phyloP scores from a whole-genome alignment of 2,797 vertebrate species.

The Pempheris klunzingeri region DNA sequence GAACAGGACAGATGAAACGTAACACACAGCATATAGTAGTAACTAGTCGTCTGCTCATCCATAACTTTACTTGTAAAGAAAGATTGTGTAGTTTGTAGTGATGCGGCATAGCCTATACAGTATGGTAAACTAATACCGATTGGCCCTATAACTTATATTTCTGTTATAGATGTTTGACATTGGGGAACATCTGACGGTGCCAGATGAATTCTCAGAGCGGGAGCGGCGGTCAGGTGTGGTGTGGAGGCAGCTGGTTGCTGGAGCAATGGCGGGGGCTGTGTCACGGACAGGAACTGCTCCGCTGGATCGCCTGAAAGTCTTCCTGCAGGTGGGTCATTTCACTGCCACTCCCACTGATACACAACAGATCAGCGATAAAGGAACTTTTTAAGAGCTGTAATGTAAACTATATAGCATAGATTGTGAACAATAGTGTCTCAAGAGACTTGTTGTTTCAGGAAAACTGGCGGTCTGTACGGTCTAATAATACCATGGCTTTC shows the following conservation, averaged over 20 bases:
- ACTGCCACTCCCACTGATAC: background rate
- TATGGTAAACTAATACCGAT: background rate
- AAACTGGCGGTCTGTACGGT: too few relatives aligned
- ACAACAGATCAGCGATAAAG: background rate
- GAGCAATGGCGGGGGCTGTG: constrained; percentile 92
- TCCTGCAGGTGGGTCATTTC: constrained; percentile 89
- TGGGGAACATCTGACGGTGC: constrained; percentile 93
- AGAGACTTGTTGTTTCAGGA: background rate
- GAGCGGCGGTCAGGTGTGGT: constrained; percentile 91
- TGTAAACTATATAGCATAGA: background rate
- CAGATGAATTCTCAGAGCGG: constrained; percentile 94
- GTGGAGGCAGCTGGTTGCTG: constrained; percentile 94
- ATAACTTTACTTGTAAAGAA: background rate
- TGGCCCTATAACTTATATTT: background rate
- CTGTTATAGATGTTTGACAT: constrained; percentile 92
- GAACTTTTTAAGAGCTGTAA: background rate
- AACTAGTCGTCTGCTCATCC: background rate
- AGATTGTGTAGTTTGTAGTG: background rate
- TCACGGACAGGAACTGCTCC: constrained; percentile 95
- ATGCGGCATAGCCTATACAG: background rate
- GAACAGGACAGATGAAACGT: background rate
- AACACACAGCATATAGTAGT: background rate
- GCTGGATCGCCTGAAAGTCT: constrained; percentile 94
- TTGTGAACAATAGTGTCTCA: background rate
- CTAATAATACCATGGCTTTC: too few relatives aligned